A percentile compares a stretch with the other conserved stretches of the same genome.
Evolutionary conservation across 1,140 invertebrate species (phyloP).

Genomic region (Pomacea maculata): DNA sequence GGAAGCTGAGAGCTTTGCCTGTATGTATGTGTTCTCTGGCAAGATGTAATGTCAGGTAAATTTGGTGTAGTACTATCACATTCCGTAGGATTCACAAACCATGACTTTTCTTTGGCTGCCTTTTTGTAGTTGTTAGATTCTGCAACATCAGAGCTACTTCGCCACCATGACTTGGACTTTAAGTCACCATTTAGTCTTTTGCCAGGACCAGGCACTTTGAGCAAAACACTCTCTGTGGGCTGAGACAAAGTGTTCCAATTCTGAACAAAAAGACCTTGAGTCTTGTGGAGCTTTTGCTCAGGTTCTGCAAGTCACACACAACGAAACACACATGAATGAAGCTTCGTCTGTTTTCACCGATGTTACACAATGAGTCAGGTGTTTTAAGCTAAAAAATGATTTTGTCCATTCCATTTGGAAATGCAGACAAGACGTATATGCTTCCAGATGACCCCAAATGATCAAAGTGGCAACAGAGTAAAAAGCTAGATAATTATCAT

Average conservation of each 20-base stretch:
- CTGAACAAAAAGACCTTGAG: not conserved
- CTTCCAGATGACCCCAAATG: too few species aligned
- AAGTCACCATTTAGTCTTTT: not conserved
- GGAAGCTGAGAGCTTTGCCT: not conserved
- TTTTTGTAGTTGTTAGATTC: not conserved
- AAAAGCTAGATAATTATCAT: too few species aligned
- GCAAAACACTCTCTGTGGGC: not conserved
- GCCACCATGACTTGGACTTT: not conserved
- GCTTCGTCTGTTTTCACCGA: too few species aligned
- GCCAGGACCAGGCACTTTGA: not conserved
- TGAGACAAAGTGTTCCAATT: not conserved
- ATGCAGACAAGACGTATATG: too few species aligned
- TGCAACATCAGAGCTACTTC: not conserved
- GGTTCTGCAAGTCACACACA: not conserved
- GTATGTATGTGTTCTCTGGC: not conserved
- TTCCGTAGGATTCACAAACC: not conserved
- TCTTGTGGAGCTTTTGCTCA: not conserved
- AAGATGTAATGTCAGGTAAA: not conserved
- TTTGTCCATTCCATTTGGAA: too few species aligned
- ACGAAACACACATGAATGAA: too few species aligned
- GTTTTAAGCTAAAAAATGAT: too few species aligned
- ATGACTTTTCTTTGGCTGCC: not conserved
- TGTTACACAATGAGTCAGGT: too few species aligned
- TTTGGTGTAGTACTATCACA: slow-evolving; percentile 17
- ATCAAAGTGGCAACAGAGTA: too few species aligned